phyloP scores from a whole-genome alignment of 2,888 invertebrate species.

The Callyntrura guangdongensis region DNA sequence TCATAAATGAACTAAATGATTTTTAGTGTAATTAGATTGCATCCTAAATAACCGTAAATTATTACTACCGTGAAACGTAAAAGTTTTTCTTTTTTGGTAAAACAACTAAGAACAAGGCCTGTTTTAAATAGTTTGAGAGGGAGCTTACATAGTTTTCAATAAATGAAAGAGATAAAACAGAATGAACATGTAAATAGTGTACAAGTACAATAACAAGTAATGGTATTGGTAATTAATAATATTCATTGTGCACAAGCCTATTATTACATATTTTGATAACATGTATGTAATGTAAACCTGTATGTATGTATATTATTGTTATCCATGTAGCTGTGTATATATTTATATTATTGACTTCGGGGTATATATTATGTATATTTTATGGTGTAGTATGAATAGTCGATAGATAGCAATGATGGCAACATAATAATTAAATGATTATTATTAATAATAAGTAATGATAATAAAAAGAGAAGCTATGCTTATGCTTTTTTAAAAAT shows the following conservation, averaged over 20 bases:
- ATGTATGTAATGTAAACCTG: background rate
- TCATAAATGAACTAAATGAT: too few species aligned
- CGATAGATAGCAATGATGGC: slow-evolving; percentile 14
- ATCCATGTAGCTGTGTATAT: background rate
- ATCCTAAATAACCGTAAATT: too few species aligned
- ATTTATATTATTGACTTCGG: background rate
- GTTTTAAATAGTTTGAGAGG: background rate
- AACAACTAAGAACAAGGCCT: background rate
- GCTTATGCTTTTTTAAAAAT: slow-evolving; percentile 51
- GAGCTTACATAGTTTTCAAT: background rate
- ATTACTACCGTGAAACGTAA: too few species aligned
- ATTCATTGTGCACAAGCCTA: too few species aligned
- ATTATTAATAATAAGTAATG: slow-evolving; percentile 20
- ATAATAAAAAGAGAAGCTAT: slow-evolving; percentile 55
- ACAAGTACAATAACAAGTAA: too few species aligned
- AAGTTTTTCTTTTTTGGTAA: background rate
- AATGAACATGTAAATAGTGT: background rate
- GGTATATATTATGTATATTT: background rate
- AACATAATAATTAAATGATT: slow-evolving; percentile 10
- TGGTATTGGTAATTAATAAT: too few species aligned
- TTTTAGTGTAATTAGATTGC: too few species aligned
- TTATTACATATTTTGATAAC: too few species aligned
- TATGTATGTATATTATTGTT: background rate
- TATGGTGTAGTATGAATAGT: background rate
- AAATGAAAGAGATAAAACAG: slow-evolving; percentile 27